Conservation (phyloP, 1,140 invertebrate species). For the Dufourea novaeangliae region DNA sequence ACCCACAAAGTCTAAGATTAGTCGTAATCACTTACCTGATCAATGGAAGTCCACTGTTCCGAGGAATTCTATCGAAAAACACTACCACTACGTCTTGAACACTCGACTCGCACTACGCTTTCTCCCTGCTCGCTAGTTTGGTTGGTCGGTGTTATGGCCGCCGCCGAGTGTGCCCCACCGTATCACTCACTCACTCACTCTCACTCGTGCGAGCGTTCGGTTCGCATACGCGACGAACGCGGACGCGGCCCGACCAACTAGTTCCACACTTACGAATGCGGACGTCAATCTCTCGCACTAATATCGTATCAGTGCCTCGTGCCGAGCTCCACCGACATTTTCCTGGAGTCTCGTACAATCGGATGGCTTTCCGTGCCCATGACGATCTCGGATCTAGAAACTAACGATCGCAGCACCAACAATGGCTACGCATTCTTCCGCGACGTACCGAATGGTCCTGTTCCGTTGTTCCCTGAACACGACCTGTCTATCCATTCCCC, state of each 20-base stretch:
- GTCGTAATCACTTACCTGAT: slow-evolving; percentile 74
- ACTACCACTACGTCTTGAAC: slow-evolving; percentile 72
- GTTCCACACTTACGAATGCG: slow-evolving; percentile 40
- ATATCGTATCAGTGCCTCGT: slow-evolving; percentile 71
- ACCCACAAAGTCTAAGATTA: slow-evolving; percentile 42
- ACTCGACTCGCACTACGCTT: slow-evolving; percentile 75
- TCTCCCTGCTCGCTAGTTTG: slow-evolving; percentile 72
- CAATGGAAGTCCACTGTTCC: slow-evolving; percentile 71
- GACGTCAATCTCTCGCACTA: slow-evolving; percentile 44
- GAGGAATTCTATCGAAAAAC: slow-evolving; percentile 70
- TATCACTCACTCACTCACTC: slow-evolving; percentile 71
- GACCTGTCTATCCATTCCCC: slow-evolving; percentile 46
- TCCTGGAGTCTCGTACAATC: slow-evolving; percentile 59
- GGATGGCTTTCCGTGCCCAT: slow-evolving; percentile 75
- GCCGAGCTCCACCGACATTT: slow-evolving; percentile 67
- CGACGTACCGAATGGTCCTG: slow-evolving; percentile 76
- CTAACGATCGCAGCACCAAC: slow-evolving; percentile 79
- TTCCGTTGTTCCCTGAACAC: slow-evolving; percentile 71
- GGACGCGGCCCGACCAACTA: slow-evolving; percentile 61
- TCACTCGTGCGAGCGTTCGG: slow-evolving; percentile 68
- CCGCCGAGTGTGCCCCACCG: slow-evolving; percentile 72
- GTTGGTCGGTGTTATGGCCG: slow-evolving; percentile 80
- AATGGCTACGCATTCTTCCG: slow-evolving; percentile 81
- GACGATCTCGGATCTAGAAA: slow-evolving; percentile 77
- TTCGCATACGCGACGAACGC: slow-evolving; percentile 63